Evolutionary conservation across 2,113 vertebrate species (phyloP).

Genomic region (Butastur rufipennis): DNA sequence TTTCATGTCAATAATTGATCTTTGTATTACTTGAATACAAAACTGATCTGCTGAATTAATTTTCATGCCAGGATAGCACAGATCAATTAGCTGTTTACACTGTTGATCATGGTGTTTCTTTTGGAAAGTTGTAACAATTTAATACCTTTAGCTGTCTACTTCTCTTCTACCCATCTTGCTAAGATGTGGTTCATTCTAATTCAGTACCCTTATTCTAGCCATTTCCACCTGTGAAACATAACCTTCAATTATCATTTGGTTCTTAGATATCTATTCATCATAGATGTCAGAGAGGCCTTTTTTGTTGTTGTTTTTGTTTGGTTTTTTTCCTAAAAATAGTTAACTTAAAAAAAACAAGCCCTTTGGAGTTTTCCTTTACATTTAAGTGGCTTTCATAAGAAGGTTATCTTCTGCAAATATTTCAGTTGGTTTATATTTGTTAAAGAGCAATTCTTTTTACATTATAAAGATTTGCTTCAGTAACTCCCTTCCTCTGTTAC

Average conservation of each 20-base stretch:
- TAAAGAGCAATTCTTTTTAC: not conserved
- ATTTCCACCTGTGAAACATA: not conserved
- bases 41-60: not conserved
- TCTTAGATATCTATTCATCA: not conserved
- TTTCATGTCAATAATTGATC: not conserved
- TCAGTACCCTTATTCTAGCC: not conserved
- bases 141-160: not conserved
- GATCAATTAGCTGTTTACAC: not conserved
- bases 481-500: not conserved
- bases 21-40: not conserved
- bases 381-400: not conserved
- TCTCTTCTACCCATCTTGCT: not conserved
- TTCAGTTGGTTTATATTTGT: not conserved
- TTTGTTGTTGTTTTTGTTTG: not conserved
- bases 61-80: not conserved
- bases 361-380: not conserved
- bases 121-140: not conserved
- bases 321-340: not conserved
- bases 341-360: not conserved
- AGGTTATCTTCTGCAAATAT: not conserved
- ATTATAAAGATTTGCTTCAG: not conserved
- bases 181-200: not conserved
- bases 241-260: not conserved
- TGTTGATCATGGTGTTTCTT: not conserved
- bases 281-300: not conserved